A percentile compares a stretch with the other conserved stretches of the same genome.
These are phyloP conservation scores for Schrankia costaestrigalis DNA, from an alignment of 2,888 invertebrate genomes.

Conservation along the genomic window DNA sequence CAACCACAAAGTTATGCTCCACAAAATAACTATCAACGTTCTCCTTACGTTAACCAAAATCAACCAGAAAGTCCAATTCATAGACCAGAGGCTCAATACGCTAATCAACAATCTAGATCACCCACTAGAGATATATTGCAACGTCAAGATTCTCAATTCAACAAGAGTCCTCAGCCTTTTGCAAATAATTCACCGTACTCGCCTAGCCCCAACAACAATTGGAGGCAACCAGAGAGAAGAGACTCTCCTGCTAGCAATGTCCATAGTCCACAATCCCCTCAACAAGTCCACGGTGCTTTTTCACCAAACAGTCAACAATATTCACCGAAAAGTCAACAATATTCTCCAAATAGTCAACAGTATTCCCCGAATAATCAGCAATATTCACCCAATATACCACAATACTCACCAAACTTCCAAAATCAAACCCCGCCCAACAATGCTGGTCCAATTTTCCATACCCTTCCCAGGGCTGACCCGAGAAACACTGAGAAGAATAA, in stretches of 20 bases:
- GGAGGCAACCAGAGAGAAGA: constrained; percentile 71
- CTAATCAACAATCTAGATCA: constrained; percentile 59
- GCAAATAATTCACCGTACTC: constrained; percentile 60
- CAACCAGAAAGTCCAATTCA: constrained; percentile 72
- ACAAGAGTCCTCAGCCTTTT: constrained; percentile 75
- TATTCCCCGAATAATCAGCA: constrained; percentile 53
- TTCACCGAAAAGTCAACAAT: constrained; percentile 35
- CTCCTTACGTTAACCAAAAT: constrained; percentile 41
- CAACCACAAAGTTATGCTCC: constrained; percentile 64
- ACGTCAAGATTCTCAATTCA: constrained; percentile 76
- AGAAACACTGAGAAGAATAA: constrained; percentile 53
- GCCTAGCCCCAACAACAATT: constrained; percentile 68
- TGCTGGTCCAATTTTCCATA: constrained; percentile 55
- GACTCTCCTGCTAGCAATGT: constrained; percentile 56
- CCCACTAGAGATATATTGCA: constrained; percentile 66
- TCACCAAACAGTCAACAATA: constrained; percentile 55
- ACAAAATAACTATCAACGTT: constrained; percentile 50
- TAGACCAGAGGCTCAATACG: constrained; percentile 73
- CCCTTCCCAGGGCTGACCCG: constrained; percentile 60
- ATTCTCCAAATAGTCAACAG: constrained; percentile 42
- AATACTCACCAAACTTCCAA: constrained; percentile 43
- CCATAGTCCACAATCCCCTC: constrained; percentile 43
- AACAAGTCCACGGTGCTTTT: constrained; percentile 36
- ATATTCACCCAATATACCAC: constrained; percentile 40
- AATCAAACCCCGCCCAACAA: constrained; percentile 49